Percentiles rank a stretch among this genome's conserved stretches.
phyloP scores from a whole-genome alignment of 1,140 invertebrate genomes.

The Drosophila aff. region DNA sequence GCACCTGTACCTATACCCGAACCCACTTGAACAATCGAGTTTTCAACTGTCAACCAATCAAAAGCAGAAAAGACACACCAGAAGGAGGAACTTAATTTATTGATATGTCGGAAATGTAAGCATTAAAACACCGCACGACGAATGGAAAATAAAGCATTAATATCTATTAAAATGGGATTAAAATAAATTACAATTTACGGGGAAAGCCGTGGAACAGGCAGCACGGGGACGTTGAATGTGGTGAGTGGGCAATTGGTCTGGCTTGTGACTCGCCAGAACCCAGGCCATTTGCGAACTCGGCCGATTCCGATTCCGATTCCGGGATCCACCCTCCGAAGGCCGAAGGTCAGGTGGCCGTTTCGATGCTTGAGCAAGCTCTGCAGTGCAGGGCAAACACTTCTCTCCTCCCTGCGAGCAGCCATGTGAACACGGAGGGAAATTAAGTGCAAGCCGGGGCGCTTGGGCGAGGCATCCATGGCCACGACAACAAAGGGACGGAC shows the following conservation, averaged over 20 bases:
- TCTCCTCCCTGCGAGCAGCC: conserved; percentile 28
- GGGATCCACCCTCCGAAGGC: neutral
- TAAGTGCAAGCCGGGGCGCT: conserved; percentile 59
- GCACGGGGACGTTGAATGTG: neutral
- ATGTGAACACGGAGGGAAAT: conserved; percentile 68
- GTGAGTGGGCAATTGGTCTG: neutral
- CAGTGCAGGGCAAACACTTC: conserved; percentile 73
- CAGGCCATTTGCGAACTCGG: neutral
- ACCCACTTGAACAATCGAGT: conserved; percentile 22
- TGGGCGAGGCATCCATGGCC: conserved; percentile 10
- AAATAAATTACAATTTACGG: conserved; percentile 73
- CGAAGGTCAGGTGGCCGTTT: conserved; percentile 53
- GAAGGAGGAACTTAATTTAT: conserved; percentile 55
- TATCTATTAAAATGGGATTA: conserved; percentile 76
- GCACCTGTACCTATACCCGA: neutral
- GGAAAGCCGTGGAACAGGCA: neutral
- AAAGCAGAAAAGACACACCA: conserved; percentile 9
- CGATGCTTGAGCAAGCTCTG: conserved; percentile 37
- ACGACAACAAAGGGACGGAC: conserved; percentile 64
- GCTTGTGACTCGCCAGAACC: conserved; percentile 2
- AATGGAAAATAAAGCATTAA: conserved; percentile 75
- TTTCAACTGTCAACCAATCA: conserved; percentile 61
- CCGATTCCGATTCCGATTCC: neutral
- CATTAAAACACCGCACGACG: conserved; percentile 44
- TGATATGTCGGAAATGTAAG: conserved; percentile 60